Percentiles rank a stretch among this genome's conserved stretches.
Evolutionary conservation across 2,888 invertebrate species (phyloP).

Genomic region (Polymixis lichenea): DNA sequence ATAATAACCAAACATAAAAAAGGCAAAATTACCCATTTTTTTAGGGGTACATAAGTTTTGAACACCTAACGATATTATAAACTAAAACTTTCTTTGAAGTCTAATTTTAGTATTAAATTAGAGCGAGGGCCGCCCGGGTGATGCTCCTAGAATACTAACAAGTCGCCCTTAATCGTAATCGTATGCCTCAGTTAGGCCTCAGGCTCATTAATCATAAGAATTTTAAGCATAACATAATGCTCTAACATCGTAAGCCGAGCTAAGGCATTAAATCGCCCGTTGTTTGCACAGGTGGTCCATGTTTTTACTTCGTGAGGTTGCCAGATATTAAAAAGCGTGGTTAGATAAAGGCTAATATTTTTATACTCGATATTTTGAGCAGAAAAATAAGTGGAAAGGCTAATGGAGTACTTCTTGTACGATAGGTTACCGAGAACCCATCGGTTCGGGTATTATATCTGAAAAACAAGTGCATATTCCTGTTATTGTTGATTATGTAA

Average conservation of each 20-base stretch:
- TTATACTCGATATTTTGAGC: conserved; percentile 25
- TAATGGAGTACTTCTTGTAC: conserved; percentile 24
- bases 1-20: not conserved
- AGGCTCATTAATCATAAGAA: conserved; percentile 58
- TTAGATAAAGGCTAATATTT: conserved; percentile 3
- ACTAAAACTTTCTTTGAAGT: conserved; percentile 32
- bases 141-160: conserved; percentile 48
- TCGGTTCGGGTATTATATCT: not conserved
- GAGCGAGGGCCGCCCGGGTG: conserved; percentile 8
- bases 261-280: conserved; percentile 42
- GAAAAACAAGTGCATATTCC: not conserved
- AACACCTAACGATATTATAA: conserved; percentile 5
- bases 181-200: conserved; percentile 24
- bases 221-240: conserved; percentile 45
- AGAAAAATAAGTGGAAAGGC: conserved; percentile 19
- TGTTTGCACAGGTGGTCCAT: conserved; percentile 63
- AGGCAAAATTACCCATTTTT: not conserved
- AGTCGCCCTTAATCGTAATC: conserved; percentile 41
- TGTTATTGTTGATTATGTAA: not conserved
- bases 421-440: not conserved
- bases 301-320: conserved; percentile 22
- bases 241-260: conserved; percentile 42
- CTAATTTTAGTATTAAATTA: conserved; percentile 56
- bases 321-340: conserved; percentile 25
- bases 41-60: not conserved